Base-by-base conservation (phyloP, 1,140 invertebrate genomes). In the Popillia japonica region DNA sequence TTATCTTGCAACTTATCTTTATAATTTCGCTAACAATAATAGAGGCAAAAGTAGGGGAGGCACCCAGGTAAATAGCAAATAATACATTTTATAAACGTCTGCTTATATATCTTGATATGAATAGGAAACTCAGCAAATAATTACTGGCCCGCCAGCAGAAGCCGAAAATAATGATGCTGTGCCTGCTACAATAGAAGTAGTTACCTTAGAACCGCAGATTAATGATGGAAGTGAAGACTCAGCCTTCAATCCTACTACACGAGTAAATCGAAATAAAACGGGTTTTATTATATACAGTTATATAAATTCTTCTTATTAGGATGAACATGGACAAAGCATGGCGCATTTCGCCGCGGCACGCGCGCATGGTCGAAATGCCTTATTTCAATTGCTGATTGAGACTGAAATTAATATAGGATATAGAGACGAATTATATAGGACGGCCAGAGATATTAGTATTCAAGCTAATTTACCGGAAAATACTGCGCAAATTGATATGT, bases 311-410 rank as follows among this genome's bases (percentile, higher is more conserved):
- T 68, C 10, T 14, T 40, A 9, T 40, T 79, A 95, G 93, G 95
- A 96, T 81, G 95, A 96, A 84, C 93, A 95, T 80, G 96, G 95
- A 0, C 94, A 96, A 85, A 96, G 92, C 64, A 93, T 96, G 88
- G 86, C 97, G n/a, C 96, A 97, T 86, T 96, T 96, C 86, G 94
- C 95, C 1, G 94, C 94, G 0, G 91, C 93, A 0, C 89, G 94
- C 20, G 90, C 93, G 0, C 94, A 96, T 85, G 90, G 92, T 0
- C 90, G 93, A 41, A 93, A 94, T 77, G 93, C 92, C 0, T 87
- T 96, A 6, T 93, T 93, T 83, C 92, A 95, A 78, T 86, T 96
- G 2, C 88, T 97, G 0, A 89, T 94, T 83, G 94, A 96, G 83
- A 91, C 93, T 0, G 92, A 93, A 79, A 91, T 94, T 14, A 95